phyloP scores from a whole-genome alignment of 2,797 vertebrate species.

The Tachyglossus aculeatus region DNA sequence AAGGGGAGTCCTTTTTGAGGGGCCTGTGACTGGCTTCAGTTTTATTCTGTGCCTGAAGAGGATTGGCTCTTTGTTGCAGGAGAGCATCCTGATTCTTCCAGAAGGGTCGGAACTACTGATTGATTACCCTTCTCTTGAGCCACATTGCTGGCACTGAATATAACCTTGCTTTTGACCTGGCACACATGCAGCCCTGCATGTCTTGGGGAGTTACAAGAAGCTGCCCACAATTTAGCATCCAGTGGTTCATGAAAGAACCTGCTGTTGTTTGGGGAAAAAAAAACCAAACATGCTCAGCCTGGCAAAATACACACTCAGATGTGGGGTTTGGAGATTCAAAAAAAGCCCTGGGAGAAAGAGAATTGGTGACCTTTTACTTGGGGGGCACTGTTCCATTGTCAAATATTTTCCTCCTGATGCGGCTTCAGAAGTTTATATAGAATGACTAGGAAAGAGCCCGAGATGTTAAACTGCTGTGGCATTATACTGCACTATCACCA shows the following conservation, averaged over 20 bases:
- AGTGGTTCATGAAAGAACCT: constrained; percentile 13
- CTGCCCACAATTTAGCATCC: constrained; percentile 27
- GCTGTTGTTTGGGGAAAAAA: constrained; percentile 10
- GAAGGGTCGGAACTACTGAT: constrained; percentile 10
- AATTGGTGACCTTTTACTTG: neutral
- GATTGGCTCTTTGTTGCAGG: constrained; percentile 2
- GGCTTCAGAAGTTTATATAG: neutral
- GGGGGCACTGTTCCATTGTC: neutral
- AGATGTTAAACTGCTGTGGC: neutral
- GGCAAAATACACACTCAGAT: neutral
- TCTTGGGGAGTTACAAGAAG: constrained; percentile 13
- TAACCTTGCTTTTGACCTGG: constrained; percentile 20
- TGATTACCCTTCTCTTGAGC: neutral
- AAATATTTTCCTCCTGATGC: constrained; percentile 3
- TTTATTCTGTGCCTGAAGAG: neutral
- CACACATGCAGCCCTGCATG: neutral
- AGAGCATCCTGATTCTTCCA: neutral
- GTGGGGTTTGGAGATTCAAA: neutral
- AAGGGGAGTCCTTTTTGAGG: neutral
- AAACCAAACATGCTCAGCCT: neutral
- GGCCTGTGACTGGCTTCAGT: neutral
- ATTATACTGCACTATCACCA: neutral
- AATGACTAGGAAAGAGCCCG: neutral
- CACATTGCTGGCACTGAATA: constrained; percentile 17
- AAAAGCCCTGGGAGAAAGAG: neutral